Conservation (phyloP, 2,797 vertebrate species). For the Sebastes oblongus region DNA sequence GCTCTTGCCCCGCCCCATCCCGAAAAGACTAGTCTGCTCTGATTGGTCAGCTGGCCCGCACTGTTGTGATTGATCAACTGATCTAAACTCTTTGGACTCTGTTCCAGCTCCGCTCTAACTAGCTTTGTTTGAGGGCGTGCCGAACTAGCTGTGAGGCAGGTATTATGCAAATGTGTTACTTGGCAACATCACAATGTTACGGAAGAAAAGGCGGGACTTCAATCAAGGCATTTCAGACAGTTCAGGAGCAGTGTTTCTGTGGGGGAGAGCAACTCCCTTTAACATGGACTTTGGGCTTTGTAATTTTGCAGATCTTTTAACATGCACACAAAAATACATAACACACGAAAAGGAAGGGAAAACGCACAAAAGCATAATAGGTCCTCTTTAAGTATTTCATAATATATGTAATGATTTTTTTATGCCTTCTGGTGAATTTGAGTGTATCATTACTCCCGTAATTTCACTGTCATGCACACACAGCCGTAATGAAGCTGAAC, state of each 20-base stretch:
- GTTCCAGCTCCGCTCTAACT: background rate
- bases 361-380: background rate
- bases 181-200: background rate
- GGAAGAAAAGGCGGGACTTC: background rate
- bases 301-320: background rate
- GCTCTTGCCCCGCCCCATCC: too few species aligned
- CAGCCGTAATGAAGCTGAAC: slow-evolving; percentile 71
- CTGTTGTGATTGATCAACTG: too few species aligned
- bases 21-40: too few species aligned
- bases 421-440: slow-evolving; percentile 27
- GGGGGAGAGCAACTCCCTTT: too few species aligned
- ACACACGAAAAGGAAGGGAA: too few species aligned
- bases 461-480: slow-evolving; percentile 91
- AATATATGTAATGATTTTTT: slow-evolving; percentile 21
- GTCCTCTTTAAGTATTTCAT: slow-evolving; percentile 7
- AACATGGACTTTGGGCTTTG: background rate
- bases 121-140: background rate
- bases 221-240: too few species aligned
- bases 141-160: background rate
- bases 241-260: background rate
- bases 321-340: background rate
- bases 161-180: background rate
- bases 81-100: background rate
- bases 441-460: slow-evolving; percentile 42
- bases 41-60: too few species aligned